phyloP scores from a whole-genome alignment of 2,797 vertebrate species.

The Xenentodon cancila region DNA sequence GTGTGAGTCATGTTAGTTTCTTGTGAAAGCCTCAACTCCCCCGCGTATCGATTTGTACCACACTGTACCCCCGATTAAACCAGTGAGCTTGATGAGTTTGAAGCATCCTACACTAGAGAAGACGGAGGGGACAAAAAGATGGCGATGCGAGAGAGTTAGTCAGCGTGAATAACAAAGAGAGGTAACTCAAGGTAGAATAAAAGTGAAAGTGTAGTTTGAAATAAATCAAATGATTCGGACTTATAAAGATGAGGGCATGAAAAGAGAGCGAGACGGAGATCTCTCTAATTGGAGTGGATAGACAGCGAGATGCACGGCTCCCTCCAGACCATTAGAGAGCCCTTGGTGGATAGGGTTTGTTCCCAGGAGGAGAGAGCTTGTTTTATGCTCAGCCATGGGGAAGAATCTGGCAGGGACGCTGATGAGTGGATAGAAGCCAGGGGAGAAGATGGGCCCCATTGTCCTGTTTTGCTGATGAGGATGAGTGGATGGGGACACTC shows the following conservation, averaged over 20 bases:
- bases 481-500: slow-evolving; percentile 55
- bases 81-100: slow-evolving; percentile 52
- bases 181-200: slow-evolving; percentile 16
- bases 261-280: slow-evolving; percentile 54
- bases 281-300: slow-evolving; percentile 80
- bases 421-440: slow-evolving; percentile 76
- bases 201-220: slow-evolving; percentile 50
- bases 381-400: slow-evolving; percentile 81
- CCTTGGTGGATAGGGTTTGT: slow-evolving; percentile 71
- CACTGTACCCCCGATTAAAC: slow-evolving; percentile 66
- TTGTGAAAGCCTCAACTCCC: slow-evolving; percentile 42
- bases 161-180: slow-evolving; percentile 20
- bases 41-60: slow-evolving; percentile 64
- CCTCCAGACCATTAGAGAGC: slow-evolving; percentile 79
- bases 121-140: neutral
- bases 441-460: slow-evolving; percentile 76
- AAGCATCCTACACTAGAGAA: slow-evolving; percentile 15
- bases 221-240: slow-evolving; percentile 35
- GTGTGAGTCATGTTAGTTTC: slow-evolving; percentile 66
- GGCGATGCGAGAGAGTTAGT: slow-evolving; percentile 11
- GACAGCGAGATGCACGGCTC: slow-evolving; percentile 75
- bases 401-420: slow-evolving; percentile 78
- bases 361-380: slow-evolving; percentile 78
- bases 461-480: slow-evolving; percentile 74
- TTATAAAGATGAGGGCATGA: slow-evolving; percentile 48